Evolutionary conservation across 2,888 invertebrate genomes (phyloP).

Genomic region (Ornithoptera alexandrae): DNA sequence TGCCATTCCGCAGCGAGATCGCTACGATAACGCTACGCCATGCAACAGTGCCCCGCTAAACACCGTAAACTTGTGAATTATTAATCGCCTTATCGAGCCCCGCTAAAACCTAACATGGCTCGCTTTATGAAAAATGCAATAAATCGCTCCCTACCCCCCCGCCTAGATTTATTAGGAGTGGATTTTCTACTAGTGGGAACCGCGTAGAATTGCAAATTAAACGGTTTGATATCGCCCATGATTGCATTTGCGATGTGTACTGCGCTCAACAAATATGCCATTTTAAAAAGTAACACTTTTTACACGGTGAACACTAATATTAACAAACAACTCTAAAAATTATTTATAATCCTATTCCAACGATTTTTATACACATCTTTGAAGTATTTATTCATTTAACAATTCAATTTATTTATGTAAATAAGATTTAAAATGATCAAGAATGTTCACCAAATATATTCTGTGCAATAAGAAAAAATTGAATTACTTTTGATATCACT

Average conservation of each 20-base stretch:
- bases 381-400: neutral
- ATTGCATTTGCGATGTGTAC: conserved; percentile 1
- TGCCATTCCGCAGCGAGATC: conserved; percentile 64
- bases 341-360: too few species aligned
- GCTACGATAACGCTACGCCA: conserved; percentile 62
- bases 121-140: conserved; percentile 73
- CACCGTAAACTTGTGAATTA: conserved; percentile 79
- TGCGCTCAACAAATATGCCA: neutral
- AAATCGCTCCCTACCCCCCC: conserved; percentile 52
- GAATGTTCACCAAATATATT: too few species aligned
- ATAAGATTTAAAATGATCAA: too few species aligned
- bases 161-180: conserved; percentile 54
- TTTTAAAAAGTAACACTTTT: neutral
- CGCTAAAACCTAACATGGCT: conserved; percentile 54
- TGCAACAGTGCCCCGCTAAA: conserved; percentile 72
- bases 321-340: neutral
- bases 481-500: too few species aligned
- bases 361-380: neutral
- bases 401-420: too few species aligned
- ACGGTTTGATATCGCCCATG: conserved; percentile 19
- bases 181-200: conserved; percentile 38
- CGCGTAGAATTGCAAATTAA: conserved; percentile 36
- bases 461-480: too few species aligned
- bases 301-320: neutral
- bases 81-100: conserved; percentile 73